Conservation (phyloP, 2,113 vertebrate species). For the Marcusenius ussheri region DNA sequence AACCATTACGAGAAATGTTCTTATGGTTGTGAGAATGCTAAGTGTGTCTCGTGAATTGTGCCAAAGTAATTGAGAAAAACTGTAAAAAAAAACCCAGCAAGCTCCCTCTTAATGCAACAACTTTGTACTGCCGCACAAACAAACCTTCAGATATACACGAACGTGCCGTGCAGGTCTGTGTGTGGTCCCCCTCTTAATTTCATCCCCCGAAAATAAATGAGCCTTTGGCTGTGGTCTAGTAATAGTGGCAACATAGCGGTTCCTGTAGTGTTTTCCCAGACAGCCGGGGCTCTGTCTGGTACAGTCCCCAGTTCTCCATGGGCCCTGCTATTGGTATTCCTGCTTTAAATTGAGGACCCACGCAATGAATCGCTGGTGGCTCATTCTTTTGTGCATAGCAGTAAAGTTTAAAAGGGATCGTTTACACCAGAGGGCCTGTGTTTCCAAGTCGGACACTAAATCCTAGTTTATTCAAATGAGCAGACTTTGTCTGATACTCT, state of each 20-base stretch:
- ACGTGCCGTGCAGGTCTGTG: background rate
- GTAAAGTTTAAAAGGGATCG: background rate
- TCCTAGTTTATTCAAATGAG: background rate
- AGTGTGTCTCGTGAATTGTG: background rate
- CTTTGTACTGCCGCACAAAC: background rate
- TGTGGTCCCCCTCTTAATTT: conserved; percentile 8
- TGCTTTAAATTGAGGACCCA: background rate
- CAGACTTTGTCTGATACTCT: background rate
- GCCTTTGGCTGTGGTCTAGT: background rate
- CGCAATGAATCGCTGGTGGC: background rate
- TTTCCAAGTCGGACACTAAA: background rate
- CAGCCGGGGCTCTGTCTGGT: background rate
- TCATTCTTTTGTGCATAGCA: background rate
- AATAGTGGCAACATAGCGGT: background rate
- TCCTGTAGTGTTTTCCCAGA: background rate
- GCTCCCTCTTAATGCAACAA: background rate
- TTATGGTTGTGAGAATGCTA: background rate
- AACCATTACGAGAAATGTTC: background rate
- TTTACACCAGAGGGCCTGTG: background rate
- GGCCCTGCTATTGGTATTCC: background rate
- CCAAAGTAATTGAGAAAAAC: background rate
- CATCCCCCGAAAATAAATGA: background rate
- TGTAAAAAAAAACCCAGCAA: background rate
- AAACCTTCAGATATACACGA: background rate
- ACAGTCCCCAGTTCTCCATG: background rate